phyloP scores from a whole-genome alignment of 2,113 vertebrate species.

The Thalassoma bifasciatum region DNA sequence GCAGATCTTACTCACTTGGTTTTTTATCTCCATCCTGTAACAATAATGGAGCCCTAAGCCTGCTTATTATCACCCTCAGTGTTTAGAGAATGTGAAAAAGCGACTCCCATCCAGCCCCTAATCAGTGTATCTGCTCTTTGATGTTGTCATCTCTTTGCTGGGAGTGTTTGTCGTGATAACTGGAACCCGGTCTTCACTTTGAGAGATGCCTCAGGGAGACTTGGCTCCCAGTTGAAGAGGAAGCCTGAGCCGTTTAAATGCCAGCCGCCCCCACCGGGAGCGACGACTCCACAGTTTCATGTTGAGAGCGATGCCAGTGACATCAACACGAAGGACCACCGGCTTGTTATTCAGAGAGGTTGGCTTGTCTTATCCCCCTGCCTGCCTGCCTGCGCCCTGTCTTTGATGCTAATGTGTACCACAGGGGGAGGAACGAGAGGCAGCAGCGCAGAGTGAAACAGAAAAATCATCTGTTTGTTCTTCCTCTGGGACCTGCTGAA shows the following conservation, averaged over 20 bases:
- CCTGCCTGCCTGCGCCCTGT: conserved; percentile 2
- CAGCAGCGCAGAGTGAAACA: conserved; percentile 15
- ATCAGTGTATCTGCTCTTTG: conserved; percentile 49
- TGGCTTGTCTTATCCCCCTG: conserved; percentile 9
- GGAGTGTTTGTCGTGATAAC: conserved; percentile 51
- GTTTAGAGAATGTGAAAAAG: conserved; percentile 26
- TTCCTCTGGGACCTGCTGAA: conserved; percentile 57
- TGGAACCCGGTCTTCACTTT: conserved; percentile 42
- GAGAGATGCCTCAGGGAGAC: conserved; percentile 30
- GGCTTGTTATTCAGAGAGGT: conserved; percentile 38
- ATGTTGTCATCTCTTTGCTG: conserved; percentile 40
- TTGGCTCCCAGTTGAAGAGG: conserved; percentile 20
- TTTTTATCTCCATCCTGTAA: conserved; percentile 12
- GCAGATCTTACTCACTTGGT: conserved; percentile 15
- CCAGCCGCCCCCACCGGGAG: conserved; percentile 24
- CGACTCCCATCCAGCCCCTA: conserved; percentile 33
- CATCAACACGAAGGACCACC: conserved; percentile 45
- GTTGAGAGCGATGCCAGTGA: conserved; percentile 20
- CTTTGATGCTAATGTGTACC: conserved; percentile 47
- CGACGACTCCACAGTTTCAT: conserved; percentile 16
- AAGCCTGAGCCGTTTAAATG: conserved; percentile 43
- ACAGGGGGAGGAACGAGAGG: background rate
- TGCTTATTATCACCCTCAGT: conserved; percentile 40
- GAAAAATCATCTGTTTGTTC: conserved; percentile 50
- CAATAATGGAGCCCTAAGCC: conserved; percentile 35